These are phyloP conservation scores for Camponotus fellah DNA, from an alignment of 2,888 invertebrate species.

Conservation along the genomic window DNA sequence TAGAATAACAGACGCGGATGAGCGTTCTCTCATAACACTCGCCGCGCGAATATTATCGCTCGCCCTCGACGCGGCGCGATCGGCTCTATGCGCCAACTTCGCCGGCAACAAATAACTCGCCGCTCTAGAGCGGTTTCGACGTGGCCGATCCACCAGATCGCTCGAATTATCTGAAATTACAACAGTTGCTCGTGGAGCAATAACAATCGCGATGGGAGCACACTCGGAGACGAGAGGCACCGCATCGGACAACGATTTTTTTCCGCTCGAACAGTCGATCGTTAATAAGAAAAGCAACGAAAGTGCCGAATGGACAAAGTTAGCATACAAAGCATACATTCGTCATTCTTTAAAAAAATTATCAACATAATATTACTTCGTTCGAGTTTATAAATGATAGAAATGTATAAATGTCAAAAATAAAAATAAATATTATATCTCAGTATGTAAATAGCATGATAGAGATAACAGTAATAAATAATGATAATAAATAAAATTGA, in stretches of 20 bases:
- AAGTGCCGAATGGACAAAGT: background rate
- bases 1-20: conserved; percentile 72
- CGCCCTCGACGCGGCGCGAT: conserved; percentile 51
- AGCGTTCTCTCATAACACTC: conserved; percentile 74
- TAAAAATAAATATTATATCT: background rate
- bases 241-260: conserved; percentile 23
- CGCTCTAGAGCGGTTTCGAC: conserved; percentile 30
- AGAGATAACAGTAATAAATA: no score
- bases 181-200: conserved; percentile 49
- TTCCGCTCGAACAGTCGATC: conserved; percentile 26
- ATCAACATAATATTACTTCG: no score
- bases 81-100: conserved; percentile 34
- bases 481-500: no score
- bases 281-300: conserved; percentile 18
- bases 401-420: background rate
- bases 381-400: background rate
- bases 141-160: conserved; percentile 46
- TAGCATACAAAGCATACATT: background rate
- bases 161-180: conserved; percentile 54
- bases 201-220: conserved; percentile 50
- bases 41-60: conserved; percentile 72
- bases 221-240: conserved; percentile 44
- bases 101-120: conserved; percentile 55
- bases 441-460: no score
- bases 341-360: background rate